Evolutionary conservation across 1,140 invertebrate species (phyloP), one percentile per base, ranked within the genome.

Genomic region (Lordiphosa stackelbergi): DNA sequence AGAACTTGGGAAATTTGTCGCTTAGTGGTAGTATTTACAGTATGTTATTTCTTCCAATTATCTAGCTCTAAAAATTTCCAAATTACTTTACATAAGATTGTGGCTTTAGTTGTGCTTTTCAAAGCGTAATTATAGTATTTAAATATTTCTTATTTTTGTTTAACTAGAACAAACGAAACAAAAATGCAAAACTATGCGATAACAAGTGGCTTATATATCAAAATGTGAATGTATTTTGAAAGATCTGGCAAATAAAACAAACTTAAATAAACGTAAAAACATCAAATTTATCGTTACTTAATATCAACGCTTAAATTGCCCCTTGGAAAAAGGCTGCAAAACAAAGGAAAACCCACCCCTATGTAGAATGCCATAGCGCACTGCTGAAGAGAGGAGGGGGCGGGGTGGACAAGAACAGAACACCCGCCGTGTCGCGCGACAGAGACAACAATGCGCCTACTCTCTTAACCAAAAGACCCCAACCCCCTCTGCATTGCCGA

Each of bases 91-190:
- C 40, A 31, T 66, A 66, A 52, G 36, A 38, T 38, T 45, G 37
- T 57, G 46, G 64, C 64, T 68, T 68, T 68, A 68, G 48, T 47
- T 45, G 64, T 68, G 64, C 55, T 53, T 48, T 59, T 59, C 47
- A 59, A 65, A 48, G 52, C 42, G 49, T 31, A 35, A 41, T 35
- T 28, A 54, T 64, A 64, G 61, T 54, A 40, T 31, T 31, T 64
- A 64, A 64, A 54, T 64, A 60, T 64, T 54, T 64, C 64, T 64
- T 54, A 53, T 49, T 64, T 64, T 64, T 64, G 53, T 49, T 64
- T 64, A 64, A 64, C 64, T 64, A 34, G 28, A 46, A 46, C 24
- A 46, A 28, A 28, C 31, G 43, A 28, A 24, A 31, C 31, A 46
- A 34, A 46, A 45, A 45, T 10, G 22, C 6, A 43, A 22, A 43